Conservation (phyloP, 2,113 vertebrate species). For the Elaphurus davidianus region DNA sequence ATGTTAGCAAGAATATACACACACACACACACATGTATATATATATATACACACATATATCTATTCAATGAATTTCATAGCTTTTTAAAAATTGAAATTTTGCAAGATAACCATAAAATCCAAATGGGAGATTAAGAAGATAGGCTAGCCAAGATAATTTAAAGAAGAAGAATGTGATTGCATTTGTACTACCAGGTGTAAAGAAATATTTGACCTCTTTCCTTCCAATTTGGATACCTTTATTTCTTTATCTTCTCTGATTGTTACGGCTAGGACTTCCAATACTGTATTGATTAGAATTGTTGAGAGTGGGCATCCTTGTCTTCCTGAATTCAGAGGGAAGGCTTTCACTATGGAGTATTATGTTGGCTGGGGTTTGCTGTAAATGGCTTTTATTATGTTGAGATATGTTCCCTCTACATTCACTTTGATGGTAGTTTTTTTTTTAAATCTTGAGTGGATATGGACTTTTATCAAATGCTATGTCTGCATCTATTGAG, state of each 20-base stretch:
- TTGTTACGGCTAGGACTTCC: not conserved
- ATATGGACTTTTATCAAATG: not conserved
- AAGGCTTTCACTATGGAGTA: not conserved
- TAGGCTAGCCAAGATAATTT: not conserved
- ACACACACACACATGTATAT: too few species aligned
- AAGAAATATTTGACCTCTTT: not conserved
- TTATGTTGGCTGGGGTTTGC: not conserved
- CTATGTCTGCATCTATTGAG: not conserved
- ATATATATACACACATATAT: too few species aligned
- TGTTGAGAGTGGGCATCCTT: not conserved
- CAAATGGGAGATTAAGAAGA: not conserved
- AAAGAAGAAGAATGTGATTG: not conserved
- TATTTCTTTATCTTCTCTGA: not conserved
- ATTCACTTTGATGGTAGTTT: not conserved
- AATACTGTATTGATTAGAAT: not conserved
- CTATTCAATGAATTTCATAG: not conserved
- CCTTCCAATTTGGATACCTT: not conserved
- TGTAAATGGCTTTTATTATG: not conserved
- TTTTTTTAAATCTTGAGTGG: not conserved
- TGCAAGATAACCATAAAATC: not conserved
- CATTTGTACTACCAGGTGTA: not conserved
- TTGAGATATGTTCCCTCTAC: not conserved
- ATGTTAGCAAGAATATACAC: too few species aligned
- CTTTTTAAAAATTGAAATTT: not conserved
- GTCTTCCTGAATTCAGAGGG: not conserved